Conservation (phyloP, 2,797 vertebrate genomes). For the Carcharodon carcharias region DNA sequence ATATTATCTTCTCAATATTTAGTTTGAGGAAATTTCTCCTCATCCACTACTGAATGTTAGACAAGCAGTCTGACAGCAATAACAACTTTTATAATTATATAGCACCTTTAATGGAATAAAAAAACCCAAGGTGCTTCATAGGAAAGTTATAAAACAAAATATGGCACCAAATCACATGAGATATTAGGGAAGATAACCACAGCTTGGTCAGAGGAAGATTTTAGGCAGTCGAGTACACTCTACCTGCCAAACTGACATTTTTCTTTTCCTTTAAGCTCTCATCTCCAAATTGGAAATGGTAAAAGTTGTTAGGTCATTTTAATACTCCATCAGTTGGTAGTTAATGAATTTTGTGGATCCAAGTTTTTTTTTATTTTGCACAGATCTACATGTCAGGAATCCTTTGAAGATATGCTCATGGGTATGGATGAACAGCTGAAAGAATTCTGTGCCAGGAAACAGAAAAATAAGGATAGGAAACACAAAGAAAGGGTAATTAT, state of each 20-base stretch:
- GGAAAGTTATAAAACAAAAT: too few species aligned
- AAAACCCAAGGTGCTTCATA: too few species aligned
- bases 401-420: slow-evolving; percentile 30
- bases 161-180: too few species aligned
- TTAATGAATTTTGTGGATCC: background rate
- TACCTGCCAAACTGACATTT: background rate
- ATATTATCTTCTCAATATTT: too few species aligned
- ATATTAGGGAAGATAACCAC: too few species aligned
- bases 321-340: background rate
- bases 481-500: slow-evolving; percentile 24
- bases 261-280: background rate
- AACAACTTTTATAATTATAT: too few species aligned
- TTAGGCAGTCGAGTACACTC: background rate
- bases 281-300: background rate
- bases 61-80: too few species aligned
- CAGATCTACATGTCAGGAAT: slow-evolving; percentile 28
- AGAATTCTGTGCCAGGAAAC: slow-evolving; percentile 32
- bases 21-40: too few species aligned
- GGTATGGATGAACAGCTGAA: slow-evolving; percentile 33
- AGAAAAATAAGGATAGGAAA: slow-evolving; percentile 24
- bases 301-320: background rate
- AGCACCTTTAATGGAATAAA: too few species aligned
- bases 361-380: background rate
- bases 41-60: too few species aligned
- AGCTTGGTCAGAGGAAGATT: too few species aligned